Evolutionary conservation across 2,888 invertebrate genomes (phyloP), one percentile per base, ranked within the genome.

Genomic region (Leptodirus hochenwartii): DNA sequence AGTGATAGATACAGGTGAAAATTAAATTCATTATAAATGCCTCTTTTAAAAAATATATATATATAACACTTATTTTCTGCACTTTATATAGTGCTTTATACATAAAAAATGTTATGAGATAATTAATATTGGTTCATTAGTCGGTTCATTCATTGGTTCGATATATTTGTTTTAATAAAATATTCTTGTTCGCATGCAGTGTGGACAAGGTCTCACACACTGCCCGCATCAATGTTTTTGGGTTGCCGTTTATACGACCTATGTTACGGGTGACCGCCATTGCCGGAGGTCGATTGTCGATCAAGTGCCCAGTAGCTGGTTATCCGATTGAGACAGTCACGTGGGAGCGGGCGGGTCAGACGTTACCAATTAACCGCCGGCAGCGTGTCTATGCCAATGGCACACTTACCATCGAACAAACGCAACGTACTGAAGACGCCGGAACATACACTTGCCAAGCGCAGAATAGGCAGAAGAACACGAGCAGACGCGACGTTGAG

Each of bases 361-460:
- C 72, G n/a, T 59, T 90, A 30, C 90, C 88, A 4, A 68, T 82
- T 37, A 88, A 84, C 56, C 68, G 87, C 40, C 66, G 87, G 31
- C 88, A 90, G 54, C 70, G 79, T 41, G 81, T 82, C 39, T 82
- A 81, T 43, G 66, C 74, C 15, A 85, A 88, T 49, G 88, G 88
- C 20, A 85, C 85, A 6, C 59, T 91, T 39, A 71, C 80, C 33
- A 78, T 91, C 34, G 78, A 80, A 49, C 80, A 79, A 49, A 78
- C 88, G 27, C 85, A 85, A 52, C 66, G 81, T 29, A 66, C 66
- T 27, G 80, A 80, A 45, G 88, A 90, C 52, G 81, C 80, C 6
- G 88, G 88, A 30, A 77, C 79, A 8, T 90, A 90, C 58, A 84
- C 81, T 27, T 91, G 90, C 52, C 80, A 80, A 45, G 90, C 88